Evolutionary conservation across 2,797 vertebrate genomes (phyloP).

Genomic region (Chaetodon trifasciatus): DNA sequence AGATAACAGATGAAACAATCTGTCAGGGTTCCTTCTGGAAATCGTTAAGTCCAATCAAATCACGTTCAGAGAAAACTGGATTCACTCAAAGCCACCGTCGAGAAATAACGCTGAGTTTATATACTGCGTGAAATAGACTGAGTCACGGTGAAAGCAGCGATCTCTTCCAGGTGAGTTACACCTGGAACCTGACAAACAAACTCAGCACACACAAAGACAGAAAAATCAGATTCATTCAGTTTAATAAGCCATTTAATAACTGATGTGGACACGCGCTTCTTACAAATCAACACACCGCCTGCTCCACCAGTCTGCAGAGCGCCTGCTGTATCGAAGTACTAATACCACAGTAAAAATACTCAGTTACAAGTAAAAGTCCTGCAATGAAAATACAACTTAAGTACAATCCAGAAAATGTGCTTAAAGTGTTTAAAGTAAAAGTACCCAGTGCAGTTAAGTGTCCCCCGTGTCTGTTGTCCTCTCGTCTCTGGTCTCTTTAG

Average conservation of each 20-base stretch:
- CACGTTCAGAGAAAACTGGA: neutral
- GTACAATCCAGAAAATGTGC: too few relatives aligned
- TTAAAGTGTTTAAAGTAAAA: too few relatives aligned
- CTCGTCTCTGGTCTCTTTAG: too few relatives aligned
- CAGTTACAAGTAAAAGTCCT: too few relatives aligned
- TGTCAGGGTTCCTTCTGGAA: neutral
- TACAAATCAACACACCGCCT: neutral
- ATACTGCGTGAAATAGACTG: too few relatives aligned
- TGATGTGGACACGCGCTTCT: neutral
- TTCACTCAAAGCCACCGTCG: neutral
- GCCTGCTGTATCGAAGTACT: too few relatives aligned
- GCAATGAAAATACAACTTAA: too few relatives aligned
- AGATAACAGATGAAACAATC: neutral
- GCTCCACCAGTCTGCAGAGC: neutral
- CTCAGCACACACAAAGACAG: neutral
- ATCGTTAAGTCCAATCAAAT: constrained; percentile 15
- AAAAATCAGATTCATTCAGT: neutral
- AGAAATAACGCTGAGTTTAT: too few relatives aligned
- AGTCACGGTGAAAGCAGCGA: too few relatives aligned
- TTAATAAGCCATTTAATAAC: neutral
- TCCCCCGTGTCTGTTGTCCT: too few relatives aligned
- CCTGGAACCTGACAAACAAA: neutral
- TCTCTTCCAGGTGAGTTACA: neutral
- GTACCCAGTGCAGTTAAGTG: too few relatives aligned
- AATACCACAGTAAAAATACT: too few relatives aligned